Conservation (phyloP, 1,140 invertebrate genomes). For the Cyclargus thomasi region DNA sequence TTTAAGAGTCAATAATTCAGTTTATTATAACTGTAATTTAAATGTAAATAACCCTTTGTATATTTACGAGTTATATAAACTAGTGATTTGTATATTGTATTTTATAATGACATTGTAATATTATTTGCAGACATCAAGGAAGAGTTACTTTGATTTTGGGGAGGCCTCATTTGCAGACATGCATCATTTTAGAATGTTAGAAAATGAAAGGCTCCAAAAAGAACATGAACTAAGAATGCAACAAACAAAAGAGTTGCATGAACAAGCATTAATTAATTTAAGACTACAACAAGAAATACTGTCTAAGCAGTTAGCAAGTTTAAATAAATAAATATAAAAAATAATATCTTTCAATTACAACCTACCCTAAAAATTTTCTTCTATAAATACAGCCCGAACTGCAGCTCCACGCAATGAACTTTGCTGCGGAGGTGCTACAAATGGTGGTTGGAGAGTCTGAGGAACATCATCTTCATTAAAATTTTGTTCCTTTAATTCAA, state of each 20-base stretch:
- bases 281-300: too few relatives aligned
- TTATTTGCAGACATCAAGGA: conserved; percentile 1
- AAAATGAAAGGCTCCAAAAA: conserved; percentile 1
- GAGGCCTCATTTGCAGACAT: neutral
- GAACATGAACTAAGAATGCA: conserved; percentile 9
- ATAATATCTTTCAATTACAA: too few relatives aligned
- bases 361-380: conserved; percentile 15
- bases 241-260: neutral
- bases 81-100: too few relatives aligned
- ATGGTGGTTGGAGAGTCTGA: neutral
- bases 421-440: neutral
- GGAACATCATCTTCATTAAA: neutral
- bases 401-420: neutral
- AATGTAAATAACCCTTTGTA: too few relatives aligned
- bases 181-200: neutral
- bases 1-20: too few relatives aligned
- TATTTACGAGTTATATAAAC: too few relatives aligned
- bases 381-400: conserved; percentile 8
- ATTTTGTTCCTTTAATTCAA: neutral
- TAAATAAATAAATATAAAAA: too few relatives aligned
- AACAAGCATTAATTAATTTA: neutral
- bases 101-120: neutral
- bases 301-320: too few relatives aligned
- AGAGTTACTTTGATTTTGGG: neutral
- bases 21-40: too few relatives aligned